Conservation (phyloP, 2,888 invertebrate genomes). For the Tetragnatha montana region DNA sequence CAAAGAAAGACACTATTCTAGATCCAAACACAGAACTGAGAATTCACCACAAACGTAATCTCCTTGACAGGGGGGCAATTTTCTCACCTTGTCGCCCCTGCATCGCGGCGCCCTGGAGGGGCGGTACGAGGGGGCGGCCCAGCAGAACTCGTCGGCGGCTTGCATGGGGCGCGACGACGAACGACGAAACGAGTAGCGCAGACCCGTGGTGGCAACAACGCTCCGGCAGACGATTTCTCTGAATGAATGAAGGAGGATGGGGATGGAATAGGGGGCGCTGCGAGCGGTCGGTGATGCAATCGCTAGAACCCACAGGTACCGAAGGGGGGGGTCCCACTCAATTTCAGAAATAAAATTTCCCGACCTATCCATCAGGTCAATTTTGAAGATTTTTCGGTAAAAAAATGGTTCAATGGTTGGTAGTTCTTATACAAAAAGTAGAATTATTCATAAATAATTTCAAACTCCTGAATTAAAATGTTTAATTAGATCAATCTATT, state of each 20-base stretch:
- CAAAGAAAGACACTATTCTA: no score
- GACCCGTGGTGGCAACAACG: constrained; percentile 43
- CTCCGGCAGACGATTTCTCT: background rate
- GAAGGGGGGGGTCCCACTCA: background rate
- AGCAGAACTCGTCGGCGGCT: constrained; percentile 45
- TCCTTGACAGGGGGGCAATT: no score
- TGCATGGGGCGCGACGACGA: constrained; percentile 40
- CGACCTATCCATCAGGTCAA: no score
- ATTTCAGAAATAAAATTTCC: no score
- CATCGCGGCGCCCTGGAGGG: constrained; percentile 23
- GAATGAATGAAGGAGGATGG: constrained; percentile 4
- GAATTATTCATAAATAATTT: no score
- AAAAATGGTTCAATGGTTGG: no score
- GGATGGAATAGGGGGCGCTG: background rate
- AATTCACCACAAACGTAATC: no score
- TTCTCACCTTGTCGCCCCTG: background rate
- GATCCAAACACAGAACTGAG: no score
- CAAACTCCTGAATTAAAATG: no score
- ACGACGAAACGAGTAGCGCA: constrained; percentile 19
- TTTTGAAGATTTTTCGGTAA: no score
- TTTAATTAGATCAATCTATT: no score
- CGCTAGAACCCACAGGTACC: background rate
- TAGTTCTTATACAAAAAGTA: no score
- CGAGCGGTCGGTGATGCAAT: background rate
- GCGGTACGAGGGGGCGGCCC: background rate